Conservation (phyloP, 2,888 invertebrate genomes). For the Balanococcus diminutus region DNA sequence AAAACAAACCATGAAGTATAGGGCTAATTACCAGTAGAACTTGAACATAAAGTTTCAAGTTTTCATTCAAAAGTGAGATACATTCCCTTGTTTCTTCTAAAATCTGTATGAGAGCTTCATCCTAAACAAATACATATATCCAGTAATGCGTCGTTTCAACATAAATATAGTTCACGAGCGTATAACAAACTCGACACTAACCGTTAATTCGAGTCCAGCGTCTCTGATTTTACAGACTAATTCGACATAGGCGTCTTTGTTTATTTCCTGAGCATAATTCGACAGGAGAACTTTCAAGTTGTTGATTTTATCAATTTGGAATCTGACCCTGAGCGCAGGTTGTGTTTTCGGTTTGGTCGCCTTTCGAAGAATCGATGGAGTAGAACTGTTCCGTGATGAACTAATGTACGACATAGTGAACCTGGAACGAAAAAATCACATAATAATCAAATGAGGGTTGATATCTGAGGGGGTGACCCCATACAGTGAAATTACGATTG, state of each 20-base stretch:
- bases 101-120: slow-evolving; percentile 66
- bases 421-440: not conserved
- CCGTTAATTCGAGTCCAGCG: slow-evolving; percentile 63
- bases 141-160: too few species aligned
- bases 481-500: too few species aligned
- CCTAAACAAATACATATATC: slow-evolving; percentile 62
- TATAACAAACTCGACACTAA: slow-evolving; percentile 56
- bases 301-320: slow-evolving; percentile 63
- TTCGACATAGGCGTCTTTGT: slow-evolving; percentile 64
- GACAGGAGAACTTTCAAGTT: slow-evolving; percentile 64
- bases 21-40: slow-evolving; percentile 65
- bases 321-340: slow-evolving; percentile 62
- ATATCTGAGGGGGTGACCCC: not conserved
- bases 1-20: not conserved
- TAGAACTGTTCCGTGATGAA: slow-evolving; percentile 39
- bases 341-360: slow-evolving; percentile 21
- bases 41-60: slow-evolving; percentile 68
- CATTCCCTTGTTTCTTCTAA: slow-evolving; percentile 67
- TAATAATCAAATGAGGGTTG: not conserved
- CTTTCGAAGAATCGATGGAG: slow-evolving; percentile 55
- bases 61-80: slow-evolving; percentile 67
- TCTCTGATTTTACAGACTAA: slow-evolving; percentile 65
- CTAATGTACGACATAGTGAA: slow-evolving; percentile 33
- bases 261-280: slow-evolving; percentile 62
- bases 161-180: too few species aligned